Conservation (phyloP, 2,888 invertebrate genomes). For the Agonopterix arenella region DNA sequence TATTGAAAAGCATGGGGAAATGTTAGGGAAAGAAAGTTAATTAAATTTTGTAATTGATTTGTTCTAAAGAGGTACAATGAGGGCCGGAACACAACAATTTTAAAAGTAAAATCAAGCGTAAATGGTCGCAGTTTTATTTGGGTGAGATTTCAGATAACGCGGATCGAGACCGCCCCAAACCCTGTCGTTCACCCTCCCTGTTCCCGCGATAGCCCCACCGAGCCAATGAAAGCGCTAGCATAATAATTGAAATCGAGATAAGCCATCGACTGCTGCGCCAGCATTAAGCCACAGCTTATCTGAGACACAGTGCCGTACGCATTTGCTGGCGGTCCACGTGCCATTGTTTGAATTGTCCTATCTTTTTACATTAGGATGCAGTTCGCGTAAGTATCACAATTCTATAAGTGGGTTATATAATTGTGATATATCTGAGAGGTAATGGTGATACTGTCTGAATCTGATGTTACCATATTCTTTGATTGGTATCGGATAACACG, state of each 20-base stretch:
- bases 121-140: conserved; percentile 54
- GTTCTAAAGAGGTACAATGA: too few species aligned
- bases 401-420: conserved; percentile 29
- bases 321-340: conserved; percentile 56
- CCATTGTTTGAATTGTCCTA: conserved; percentile 52
- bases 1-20: conserved; percentile 8
- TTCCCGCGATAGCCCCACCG: conserved; percentile 37
- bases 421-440: neutral
- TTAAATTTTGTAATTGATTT: neutral
- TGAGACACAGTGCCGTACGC: conserved; percentile 53
- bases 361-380: conserved; percentile 49
- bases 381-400: conserved; percentile 27
- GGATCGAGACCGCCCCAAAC: conserved; percentile 54
- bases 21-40: neutral
- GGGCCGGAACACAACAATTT: too few species aligned
- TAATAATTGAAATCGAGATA: conserved; percentile 76
- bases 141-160: conserved; percentile 63
- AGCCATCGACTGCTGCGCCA: conserved; percentile 64
- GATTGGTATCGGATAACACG: too few species aligned
- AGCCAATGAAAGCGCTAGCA: conserved; percentile 67
- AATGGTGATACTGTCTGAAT: too few species aligned
- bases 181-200: conserved; percentile 37
- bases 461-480: too few species aligned
- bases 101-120: conserved; percentile 36
- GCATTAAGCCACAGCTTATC: conserved; percentile 68